These are phyloP conservation scores for Galerucella nymphaeae DNA, from an alignment of 2,888 invertebrate genomes.

Conservation along the genomic window DNA sequence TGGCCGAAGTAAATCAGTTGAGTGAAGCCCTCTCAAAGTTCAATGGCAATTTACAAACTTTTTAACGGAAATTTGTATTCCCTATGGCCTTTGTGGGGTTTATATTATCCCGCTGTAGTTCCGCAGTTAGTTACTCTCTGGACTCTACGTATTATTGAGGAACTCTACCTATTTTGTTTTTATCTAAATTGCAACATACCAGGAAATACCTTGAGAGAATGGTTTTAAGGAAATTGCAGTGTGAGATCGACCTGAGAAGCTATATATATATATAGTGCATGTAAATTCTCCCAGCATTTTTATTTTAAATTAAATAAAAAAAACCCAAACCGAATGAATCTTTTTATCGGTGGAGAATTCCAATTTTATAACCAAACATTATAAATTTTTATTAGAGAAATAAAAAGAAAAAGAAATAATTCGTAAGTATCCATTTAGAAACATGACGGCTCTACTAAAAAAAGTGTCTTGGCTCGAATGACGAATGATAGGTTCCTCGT, in stretches of 20 bases:
- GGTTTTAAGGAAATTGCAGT: not conserved
- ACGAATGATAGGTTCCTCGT: slow-evolving; percentile 33
- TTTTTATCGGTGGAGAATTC: slow-evolving; percentile 19
- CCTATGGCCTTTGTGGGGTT: slow-evolving; percentile 58
- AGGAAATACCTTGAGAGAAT: not conserved
- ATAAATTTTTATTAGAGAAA: slow-evolving; percentile 25
- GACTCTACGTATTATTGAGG: slow-evolving; percentile 49
- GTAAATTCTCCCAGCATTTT: not conserved
- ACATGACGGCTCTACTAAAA: slow-evolving; percentile 30
- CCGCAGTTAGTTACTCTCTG: slow-evolving; percentile 53
- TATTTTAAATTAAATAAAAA: too few relatives aligned
- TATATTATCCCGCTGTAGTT: slow-evolving; percentile 59
- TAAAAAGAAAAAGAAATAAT: slow-evolving; percentile 30
- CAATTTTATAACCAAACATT: slow-evolving; percentile 30
- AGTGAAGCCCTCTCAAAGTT: slow-evolving; percentile 52
- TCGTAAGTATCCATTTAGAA: slow-evolving; percentile 34
- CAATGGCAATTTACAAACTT: slow-evolving; percentile 59
- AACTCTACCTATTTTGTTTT: slow-evolving; percentile 5
- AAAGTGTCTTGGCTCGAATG: slow-evolving; percentile 31
- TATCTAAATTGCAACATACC: slow-evolving; percentile 5
- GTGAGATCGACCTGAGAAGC: not conserved
- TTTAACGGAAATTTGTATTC: slow-evolving; percentile 63
- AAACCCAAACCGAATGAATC: not conserved
- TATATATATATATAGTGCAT: too few relatives aligned
- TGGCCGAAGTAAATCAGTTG: slow-evolving; percentile 52